Percentiles rank a stretch among this genome's conserved stretches.
Evolutionary conservation across 2,888 invertebrate species (phyloP).

Genomic region (Tyria jacobaeae): DNA sequence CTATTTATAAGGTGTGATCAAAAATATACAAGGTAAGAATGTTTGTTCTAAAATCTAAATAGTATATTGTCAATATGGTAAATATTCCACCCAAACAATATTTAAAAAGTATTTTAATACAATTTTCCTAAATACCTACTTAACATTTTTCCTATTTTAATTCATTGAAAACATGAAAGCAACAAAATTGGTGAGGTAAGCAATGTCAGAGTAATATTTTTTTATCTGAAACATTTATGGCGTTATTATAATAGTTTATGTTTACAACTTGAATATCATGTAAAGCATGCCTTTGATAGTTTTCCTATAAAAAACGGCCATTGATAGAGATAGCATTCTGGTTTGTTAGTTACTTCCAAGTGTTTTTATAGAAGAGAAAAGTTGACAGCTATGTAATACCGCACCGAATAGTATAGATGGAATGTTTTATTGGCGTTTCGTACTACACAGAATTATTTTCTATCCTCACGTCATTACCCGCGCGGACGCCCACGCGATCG

Average conservation of each 20-base stretch:
- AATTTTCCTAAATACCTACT: too few relatives aligned
- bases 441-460: slow-evolving; percentile 43
- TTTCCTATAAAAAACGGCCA: slow-evolving; percentile 9
- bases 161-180: too few relatives aligned
- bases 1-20: too few relatives aligned
- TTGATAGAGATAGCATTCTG: slow-evolving; percentile 7
- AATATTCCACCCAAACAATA: too few relatives aligned
- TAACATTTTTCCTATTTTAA: too few relatives aligned
- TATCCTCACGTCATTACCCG: slow-evolving; percentile 38
- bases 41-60: too few relatives aligned
- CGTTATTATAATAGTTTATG: background rate
- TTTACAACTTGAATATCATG: background rate
- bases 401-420: slow-evolving; percentile 29
- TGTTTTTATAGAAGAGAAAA: slow-evolving; percentile 52
- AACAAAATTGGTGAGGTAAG: background rate
- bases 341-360: slow-evolving; percentile 34
- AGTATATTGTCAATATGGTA: too few relatives aligned
- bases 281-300: background rate
- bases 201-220: too few relatives aligned
- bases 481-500: slow-evolving; percentile 44
- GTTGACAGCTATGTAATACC: slow-evolving; percentile 24
- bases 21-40: too few relatives aligned
- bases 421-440: slow-evolving; percentile 39
- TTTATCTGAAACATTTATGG: background rate
- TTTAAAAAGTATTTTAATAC: too few relatives aligned